Conservation (phyloP, 1,140 invertebrate genomes). For the Aphaenogaster ashmeadi region DNA sequence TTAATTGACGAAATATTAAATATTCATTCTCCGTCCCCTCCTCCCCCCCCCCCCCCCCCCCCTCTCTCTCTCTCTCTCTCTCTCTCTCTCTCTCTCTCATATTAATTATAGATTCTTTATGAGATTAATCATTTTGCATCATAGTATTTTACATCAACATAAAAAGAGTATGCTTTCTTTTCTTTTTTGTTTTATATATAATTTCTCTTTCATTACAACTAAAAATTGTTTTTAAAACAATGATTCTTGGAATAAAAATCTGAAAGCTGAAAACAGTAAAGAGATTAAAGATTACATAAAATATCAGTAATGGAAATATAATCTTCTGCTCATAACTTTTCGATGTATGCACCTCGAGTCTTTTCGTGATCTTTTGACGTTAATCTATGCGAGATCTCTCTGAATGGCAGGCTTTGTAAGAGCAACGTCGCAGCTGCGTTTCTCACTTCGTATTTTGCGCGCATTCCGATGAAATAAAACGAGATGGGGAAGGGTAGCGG, state of each 20-base stretch:
- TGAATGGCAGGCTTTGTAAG: conserved; percentile 82
- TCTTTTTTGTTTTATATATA: not conserved
- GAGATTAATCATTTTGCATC: not conserved
- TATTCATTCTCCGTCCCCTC: not conserved
- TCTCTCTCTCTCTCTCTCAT: not conserved
- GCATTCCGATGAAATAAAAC: conserved; percentile 80
- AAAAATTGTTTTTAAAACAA: not conserved
- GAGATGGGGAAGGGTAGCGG: conserved; percentile 69
- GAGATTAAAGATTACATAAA: conserved; percentile 4
- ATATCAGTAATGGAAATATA: not conserved
- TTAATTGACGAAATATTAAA: not conserved
- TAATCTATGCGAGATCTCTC: conserved; percentile 75
- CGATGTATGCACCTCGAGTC: not conserved
- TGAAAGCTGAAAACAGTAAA: not conserved
- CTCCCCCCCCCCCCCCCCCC: no score
- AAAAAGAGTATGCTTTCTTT: not conserved
- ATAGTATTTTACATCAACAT: not conserved
- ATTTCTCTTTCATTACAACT: not conserved
- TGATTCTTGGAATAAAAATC: conserved; percentile 11
- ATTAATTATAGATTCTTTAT: not conserved
- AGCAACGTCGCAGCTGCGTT: conserved; percentile 79
- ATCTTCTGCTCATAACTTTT: not conserved
- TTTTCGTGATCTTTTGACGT: conserved; percentile 48
- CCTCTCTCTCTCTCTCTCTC: not conserved
- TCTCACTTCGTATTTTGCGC: conserved; percentile 76